Conservation (phyloP, 2,113 vertebrate genomes). For the Halcyon malimbica region DNA sequence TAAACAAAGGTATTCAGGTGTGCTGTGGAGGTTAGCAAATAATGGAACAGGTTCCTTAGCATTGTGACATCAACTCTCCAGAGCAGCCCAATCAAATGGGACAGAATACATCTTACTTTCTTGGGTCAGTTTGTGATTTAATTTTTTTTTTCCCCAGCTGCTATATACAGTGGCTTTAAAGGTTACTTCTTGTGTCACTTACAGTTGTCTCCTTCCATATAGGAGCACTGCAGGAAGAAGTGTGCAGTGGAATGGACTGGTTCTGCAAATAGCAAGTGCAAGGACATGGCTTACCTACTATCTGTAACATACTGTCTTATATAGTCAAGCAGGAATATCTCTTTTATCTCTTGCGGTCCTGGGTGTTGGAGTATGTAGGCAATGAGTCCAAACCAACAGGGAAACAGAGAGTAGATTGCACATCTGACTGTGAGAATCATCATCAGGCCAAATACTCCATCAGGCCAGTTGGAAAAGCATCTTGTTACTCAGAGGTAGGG, state of each 20-base stretch:
- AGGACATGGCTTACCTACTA: neutral
- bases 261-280: neutral
- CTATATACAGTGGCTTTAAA: neutral
- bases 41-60: neutral
- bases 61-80: neutral
- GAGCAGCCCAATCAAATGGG: neutral
- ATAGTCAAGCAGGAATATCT: neutral
- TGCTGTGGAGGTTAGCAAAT: neutral
- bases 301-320: neutral
- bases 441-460: constrained; percentile 24
- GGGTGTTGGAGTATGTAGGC: neutral
- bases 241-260: neutral
- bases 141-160: neutral
- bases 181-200: neutral
- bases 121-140: neutral
- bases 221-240: neutral
- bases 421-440: constrained; percentile 43
- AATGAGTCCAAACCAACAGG: constrained; percentile 23
- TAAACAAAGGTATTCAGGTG: neutral
- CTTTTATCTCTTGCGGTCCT: neutral
- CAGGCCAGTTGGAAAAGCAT: constrained; percentile 52
- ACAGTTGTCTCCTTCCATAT: neutral
- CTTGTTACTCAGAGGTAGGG: constrained; percentile 28
- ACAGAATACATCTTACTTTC: neutral
- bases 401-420: constrained; percentile 19